Base-by-base conservation (phyloP, 2,888 invertebrate genomes). In the Drosophila siamana region DNA sequence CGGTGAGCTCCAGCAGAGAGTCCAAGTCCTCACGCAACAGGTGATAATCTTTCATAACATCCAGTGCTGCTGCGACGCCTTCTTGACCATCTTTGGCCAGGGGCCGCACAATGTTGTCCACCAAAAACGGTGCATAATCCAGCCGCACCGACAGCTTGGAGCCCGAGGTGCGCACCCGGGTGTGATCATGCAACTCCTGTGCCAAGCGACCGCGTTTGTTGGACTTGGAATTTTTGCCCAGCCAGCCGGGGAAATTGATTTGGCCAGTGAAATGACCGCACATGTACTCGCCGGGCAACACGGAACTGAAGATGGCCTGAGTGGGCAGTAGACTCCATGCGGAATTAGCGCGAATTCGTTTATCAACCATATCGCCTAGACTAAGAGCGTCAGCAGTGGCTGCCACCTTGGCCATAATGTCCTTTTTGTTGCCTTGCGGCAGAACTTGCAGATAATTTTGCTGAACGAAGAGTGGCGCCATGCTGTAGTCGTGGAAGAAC, bases 401-500 rank as follows among this genome's bases (percentile, higher is more conserved):
- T n/a, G 97, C 95, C 36, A 98, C 92, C 74, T 95, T 94, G 26
- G 94, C 93, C 78, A 98, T 91, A 24, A 95, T 92, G 81, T 96
- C 94, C 0, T 84, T 77, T 54, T 90, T 91, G 48, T 95, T 94
- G 64, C 95, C 95, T 65, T 94, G 94, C 0, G 98, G 98, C n/a
- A 93, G 92, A 1, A 97, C 97, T 74, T 94, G 94, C 15, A 97
- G 92, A 92, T 99, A 99, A 92, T 99, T 99, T 92, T 99, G 99
- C 88, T 99, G 98, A 0, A 99, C 98, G 93, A 99, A 99, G 11
- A 99, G 93, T 1, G 99, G 98, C n/a, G 96, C 96, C 73, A 99
- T 94, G 87, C 96, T 97, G 93, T 99, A 99, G 93, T 99, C 99
- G 89, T 97, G 96, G 93, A 99, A 99, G 93, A 99, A 99, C 59